Evolutionary conservation across 2,113 vertebrate species (phyloP), one percentile per base, ranked within the genome.

Genomic region (Pachypanchax playfairii): DNA sequence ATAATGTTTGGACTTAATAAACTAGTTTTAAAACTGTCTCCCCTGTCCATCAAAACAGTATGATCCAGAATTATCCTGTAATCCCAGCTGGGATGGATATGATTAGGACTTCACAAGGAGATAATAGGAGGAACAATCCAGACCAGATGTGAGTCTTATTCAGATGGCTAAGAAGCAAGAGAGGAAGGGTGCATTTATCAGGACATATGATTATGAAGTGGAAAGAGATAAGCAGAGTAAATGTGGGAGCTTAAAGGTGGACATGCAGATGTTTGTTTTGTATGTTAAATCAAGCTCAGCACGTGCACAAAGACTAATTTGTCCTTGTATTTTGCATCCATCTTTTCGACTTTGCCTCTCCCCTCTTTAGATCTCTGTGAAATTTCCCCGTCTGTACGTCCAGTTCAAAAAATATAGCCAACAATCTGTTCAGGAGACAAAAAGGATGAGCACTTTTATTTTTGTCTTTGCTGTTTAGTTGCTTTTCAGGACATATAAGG

Each of bases 91-190:
- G 73, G 75, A 78, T 71, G 79, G 55, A 59, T 48, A 58, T 70
- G 76, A 85, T 90, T 82, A 84, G 68, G 57, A 75, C 73, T 82
- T 79, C 85, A 81, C 79, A 74, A 79, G 65, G 68, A 83, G 71
- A 78, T 77, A 84, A 87, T 82, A 82, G 72, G 73, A 84, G 54
- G 67, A 65, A 85, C 76, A 87, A 70, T 81, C 71, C 75, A 43
- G 59, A 70, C 65, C 82, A 86, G 83, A 87, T 89, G 87, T 81
- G 70, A 12, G 55, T 50, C 70, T 66, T 70, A 70, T 79, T 77
- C 38, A 51, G 66, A 39, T 48, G 31, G 24, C 52, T 24, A 44
- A 70, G 20, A 43, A 52, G 42, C 61, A 65, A 29, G 33, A 25
- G 39, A 7, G 66, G 52, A 54, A 50, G 51, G 17, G 52, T 49